Evolutionary conservation across 2,888 invertebrate species (phyloP).

Genomic region (Anorthoa munda): DNA sequence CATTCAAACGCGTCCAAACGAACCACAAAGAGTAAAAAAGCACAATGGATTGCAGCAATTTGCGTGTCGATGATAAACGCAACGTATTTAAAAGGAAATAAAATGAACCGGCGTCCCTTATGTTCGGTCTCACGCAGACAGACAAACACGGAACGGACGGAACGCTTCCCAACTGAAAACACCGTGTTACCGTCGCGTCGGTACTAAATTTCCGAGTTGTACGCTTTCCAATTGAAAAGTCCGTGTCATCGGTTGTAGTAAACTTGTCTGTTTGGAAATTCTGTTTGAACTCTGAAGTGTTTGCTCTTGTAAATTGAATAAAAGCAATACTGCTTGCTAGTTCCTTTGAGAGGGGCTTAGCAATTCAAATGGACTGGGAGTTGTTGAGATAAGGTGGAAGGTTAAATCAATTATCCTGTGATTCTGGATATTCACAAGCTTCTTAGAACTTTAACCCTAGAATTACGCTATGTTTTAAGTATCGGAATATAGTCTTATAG

Average conservation of each 20-base stretch:
- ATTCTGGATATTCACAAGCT: slow-evolving; percentile 31
- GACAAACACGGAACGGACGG: slow-evolving; percentile 24
- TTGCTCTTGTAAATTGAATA: slow-evolving; percentile 55
- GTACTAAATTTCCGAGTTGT: slow-evolving; percentile 1
- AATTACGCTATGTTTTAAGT: slow-evolving; percentile 1
- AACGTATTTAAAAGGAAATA: slow-evolving; percentile 61
- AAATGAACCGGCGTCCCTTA: slow-evolving; percentile 55
- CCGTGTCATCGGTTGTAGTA: slow-evolving; percentile 15
- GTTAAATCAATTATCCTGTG: slow-evolving; percentile 40
- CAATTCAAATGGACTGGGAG: slow-evolving; percentile 47
- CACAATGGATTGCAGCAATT: slow-evolving; percentile 57
- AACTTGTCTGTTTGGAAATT: slow-evolving; percentile 43
- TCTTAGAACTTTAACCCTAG: slow-evolving; percentile 22
- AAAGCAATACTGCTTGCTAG: slow-evolving; percentile 36
- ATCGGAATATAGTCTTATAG: background rate
- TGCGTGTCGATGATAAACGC: slow-evolving; percentile 60
- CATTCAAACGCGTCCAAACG: slow-evolving; percentile 46
- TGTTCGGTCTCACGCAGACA: slow-evolving; percentile 56
- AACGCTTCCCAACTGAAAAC: slow-evolving; percentile 49
- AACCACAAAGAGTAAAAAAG: slow-evolving; percentile 48
- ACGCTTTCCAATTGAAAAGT: slow-evolving; percentile 48
- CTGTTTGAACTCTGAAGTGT: slow-evolving; percentile 44
- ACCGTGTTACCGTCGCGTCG: slow-evolving; percentile 10
- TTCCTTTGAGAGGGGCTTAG: slow-evolving; percentile 36
- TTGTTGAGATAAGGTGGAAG: slow-evolving; percentile 28